Conservation (phyloP, 2,888 invertebrate genomes). For the Acrobasis suavella region DNA sequence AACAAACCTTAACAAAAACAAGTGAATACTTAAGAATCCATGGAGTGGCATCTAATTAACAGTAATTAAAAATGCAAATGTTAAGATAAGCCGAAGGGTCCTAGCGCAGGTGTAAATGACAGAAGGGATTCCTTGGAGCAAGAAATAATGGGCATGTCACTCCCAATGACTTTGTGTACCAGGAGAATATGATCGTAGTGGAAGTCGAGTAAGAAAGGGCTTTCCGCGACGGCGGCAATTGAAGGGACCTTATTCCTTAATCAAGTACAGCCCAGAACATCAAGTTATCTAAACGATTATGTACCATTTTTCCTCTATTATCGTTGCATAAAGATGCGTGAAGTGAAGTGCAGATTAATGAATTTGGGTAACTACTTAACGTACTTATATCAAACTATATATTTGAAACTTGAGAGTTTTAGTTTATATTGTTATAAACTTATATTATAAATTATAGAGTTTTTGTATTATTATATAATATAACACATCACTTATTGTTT, state of each 20-base stretch:
- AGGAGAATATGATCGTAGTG: conserved; percentile 60
- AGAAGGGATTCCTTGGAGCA: conserved; percentile 66
- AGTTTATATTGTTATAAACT: too few relatives aligned
- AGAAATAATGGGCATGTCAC: conserved; percentile 83
- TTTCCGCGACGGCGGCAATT: conserved; percentile 28
- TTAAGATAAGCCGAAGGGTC: conserved; percentile 36
- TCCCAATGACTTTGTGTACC: conserved; percentile 82
- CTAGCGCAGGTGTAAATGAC: conserved; percentile 70
- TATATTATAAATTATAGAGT: too few relatives aligned
- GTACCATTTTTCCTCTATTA: too few relatives aligned
- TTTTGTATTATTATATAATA: too few relatives aligned
- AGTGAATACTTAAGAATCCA: conserved; percentile 1
- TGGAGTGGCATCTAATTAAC: conserved; percentile 43
- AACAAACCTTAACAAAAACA: conserved; percentile 20
- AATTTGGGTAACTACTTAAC: too few relatives aligned
- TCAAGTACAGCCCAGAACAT: background rate
- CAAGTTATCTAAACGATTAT: too few relatives aligned
- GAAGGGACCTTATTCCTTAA: background rate
- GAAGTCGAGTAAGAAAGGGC: conserved; percentile 43
- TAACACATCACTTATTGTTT: too few relatives aligned
- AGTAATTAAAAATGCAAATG: conserved; percentile 60
- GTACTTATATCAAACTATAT: too few relatives aligned
- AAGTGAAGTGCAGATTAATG: too few relatives aligned
- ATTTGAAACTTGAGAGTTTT: too few relatives aligned
- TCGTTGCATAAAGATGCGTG: too few relatives aligned